These are phyloP conservation scores for Thumatha senex DNA, from an alignment of 2,888 invertebrate genomes.

Conservation along the genomic window DNA sequence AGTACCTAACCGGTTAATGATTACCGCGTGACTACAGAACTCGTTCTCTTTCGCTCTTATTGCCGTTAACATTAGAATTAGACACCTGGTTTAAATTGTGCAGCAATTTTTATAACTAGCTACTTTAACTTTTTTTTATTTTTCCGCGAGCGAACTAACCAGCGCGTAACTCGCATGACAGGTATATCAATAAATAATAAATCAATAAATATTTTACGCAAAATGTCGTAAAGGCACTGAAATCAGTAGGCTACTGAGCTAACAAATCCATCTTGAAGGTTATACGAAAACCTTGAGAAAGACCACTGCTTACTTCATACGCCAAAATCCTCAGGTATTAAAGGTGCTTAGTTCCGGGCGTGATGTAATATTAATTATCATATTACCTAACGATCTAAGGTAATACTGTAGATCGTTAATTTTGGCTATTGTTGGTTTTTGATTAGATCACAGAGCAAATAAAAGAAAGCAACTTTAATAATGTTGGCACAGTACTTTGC, in stretches of 20 bases:
- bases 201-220: neutral
- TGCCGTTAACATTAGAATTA: neutral
- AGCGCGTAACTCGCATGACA: too few relatives aligned
- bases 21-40: constrained; percentile 15
- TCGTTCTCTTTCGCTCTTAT: neutral
- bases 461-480: too few relatives aligned
- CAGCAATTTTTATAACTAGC: neutral
- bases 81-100: neutral
- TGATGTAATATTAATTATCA: constrained; percentile 8
- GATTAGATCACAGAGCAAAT: too few relatives aligned
- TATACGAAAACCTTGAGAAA: constrained; percentile 1
- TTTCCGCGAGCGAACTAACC: too few relatives aligned
- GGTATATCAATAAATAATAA: neutral
- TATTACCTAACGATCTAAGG: too few relatives aligned
- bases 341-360: constrained; percentile 2
- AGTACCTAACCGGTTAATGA: constrained; percentile 15
- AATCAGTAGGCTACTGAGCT: constrained; percentile 3
- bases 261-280: constrained; percentile 7
- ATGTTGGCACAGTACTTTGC: too few relatives aligned
- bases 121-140: neutral
- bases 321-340: constrained; percentile 1
- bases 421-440: neutral
- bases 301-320: constrained; percentile 5
- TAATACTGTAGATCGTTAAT: neutral
- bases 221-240: constrained; percentile 1